Base-by-base conservation (phyloP, 2,888 invertebrate species). In the Pyrochroa serraticornis region DNA sequence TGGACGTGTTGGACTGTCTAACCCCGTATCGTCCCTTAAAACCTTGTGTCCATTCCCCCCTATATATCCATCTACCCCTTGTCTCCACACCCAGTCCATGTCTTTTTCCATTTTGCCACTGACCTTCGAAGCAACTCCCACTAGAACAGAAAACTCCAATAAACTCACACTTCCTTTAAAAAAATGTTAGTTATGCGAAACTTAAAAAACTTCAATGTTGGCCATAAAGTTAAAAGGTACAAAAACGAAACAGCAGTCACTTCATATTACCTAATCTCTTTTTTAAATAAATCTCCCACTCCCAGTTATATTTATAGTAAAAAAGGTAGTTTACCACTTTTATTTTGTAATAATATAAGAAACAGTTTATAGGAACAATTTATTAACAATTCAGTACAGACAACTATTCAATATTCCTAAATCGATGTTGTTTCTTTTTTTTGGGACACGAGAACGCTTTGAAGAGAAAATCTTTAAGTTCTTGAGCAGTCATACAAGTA, bases 41-140 rank as follows among this genome's bases (percentile, higher is more conserved):
- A 39, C 98, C 99, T 79, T 95, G 95, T 57, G 97, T 96, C 97
- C 97, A 98, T 83, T 97, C 97, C 62, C 97, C 97, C 64, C 95
- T 88, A 83, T 99, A 99, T 68, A 97, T 85, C 94, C 98, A 98
- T 53, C 97, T 88, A 41, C 97, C 97, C 64, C 98, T 88, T 62
- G 93, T 92, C 82, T 99, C 99, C 76, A 97, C 93, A 60, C 99
- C 99, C 75, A 98, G 84, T 7, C 98, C 99, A 79, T 99, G 98
- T 49, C 98, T 87, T 81, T 97, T 96, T 65, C 99, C 99, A 79
- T 97, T 97, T 82, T 97, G 97, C 99, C 99, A 99, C 82, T 98
- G 97, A 60, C 99, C 99, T 81, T 96, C 95, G 83, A 91, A 97
- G 69, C 93, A 90, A 77, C 95, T 95, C 49, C 97, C 97, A 80